A percentile compares a stretch with the other conserved stretches of the same genome.
Conservation (phyloP, 2,888 invertebrate genomes). For the Tipula lateralis region DNA sequence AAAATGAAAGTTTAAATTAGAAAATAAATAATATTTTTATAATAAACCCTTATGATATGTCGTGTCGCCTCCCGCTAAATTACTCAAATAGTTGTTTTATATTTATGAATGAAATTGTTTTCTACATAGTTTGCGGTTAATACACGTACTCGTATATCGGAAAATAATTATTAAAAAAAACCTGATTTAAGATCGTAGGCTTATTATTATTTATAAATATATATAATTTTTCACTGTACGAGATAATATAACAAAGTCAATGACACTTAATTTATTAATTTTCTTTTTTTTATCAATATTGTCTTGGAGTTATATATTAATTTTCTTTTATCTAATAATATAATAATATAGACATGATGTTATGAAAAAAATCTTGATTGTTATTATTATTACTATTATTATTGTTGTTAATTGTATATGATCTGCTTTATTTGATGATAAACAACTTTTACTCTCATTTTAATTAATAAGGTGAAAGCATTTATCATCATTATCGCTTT, state of each 20-base stretch:
- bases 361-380: background rate
- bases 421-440: constrained; percentile 24
- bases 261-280: background rate
- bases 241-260: background rate
- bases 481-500: background rate
- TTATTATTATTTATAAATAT: constrained; percentile 8
- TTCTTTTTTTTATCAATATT: constrained; percentile 20
- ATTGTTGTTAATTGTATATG: constrained; percentile 15
- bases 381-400: background rate
- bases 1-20: background rate
- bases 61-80: constrained; percentile 3
- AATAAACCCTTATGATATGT: background rate
- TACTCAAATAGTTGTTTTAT: background rate
- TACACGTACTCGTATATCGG: background rate
- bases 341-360: background rate
- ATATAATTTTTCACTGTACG: background rate
- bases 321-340: constrained; percentile 1
- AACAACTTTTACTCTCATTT: constrained; percentile 24
- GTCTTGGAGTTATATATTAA: constrained; percentile 19
- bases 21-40: background rate
- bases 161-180: constrained; percentile 24
- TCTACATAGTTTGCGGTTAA: background rate
- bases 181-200: background rate
- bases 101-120: background rate
- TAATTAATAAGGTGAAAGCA: constrained; percentile 11